Conservation (phyloP, 2,113 vertebrate species). For the Chloroceryle aenea region DNA sequence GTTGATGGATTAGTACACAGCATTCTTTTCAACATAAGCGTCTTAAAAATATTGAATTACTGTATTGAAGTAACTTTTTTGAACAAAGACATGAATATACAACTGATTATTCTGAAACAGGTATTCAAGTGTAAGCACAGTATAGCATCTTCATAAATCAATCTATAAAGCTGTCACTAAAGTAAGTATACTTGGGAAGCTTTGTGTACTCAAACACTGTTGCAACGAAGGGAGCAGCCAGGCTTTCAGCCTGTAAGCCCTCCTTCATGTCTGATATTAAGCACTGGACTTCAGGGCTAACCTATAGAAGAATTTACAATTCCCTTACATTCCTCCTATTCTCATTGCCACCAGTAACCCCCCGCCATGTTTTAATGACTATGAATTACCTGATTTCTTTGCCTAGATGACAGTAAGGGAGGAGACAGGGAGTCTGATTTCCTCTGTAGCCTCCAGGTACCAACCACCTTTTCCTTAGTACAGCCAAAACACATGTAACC, state of each 20-base stretch:
- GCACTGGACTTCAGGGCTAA: background rate
- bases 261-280: background rate
- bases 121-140: fast-evolving
- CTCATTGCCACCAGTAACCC: background rate
- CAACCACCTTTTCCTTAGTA: background rate
- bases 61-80: background rate
- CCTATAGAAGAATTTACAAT: background rate
- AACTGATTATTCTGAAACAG: background rate
- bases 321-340: background rate
- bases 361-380: background rate
- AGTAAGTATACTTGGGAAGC: background rate
- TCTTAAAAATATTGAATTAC: background rate
- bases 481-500: background rate
- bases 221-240: background rate
- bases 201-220: background rate
- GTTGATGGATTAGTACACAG: background rate
- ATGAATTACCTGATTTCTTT: background rate
- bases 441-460: background rate
- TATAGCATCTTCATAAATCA: background rate
- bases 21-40: background rate
- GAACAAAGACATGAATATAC: background rate
- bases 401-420: background rate
- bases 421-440: background rate
- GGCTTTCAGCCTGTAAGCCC: background rate
- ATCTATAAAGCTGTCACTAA: background rate